These are phyloP conservation scores for Lagodon rhomboides DNA, from an alignment of 2,797 vertebrate genomes.

Conservation along the genomic window DNA sequence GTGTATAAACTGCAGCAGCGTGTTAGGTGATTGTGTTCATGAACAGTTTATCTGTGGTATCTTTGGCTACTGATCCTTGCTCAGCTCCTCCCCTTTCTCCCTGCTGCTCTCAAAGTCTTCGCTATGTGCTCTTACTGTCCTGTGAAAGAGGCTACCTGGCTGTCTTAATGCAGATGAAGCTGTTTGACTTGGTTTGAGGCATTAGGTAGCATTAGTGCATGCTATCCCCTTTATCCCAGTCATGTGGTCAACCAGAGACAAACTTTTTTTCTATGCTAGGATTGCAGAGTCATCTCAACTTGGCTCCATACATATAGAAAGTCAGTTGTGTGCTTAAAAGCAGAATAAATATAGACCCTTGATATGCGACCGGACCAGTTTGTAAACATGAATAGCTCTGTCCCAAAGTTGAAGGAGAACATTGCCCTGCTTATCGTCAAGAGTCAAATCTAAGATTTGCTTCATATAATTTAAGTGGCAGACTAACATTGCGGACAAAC, in stretches of 20 bases:
- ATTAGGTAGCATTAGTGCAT: slow-evolving; percentile 68
- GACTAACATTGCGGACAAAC: background rate
- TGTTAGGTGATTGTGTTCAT: slow-evolving; percentile 33
- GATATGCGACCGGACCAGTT: background rate
- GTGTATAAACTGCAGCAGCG: slow-evolving; percentile 20
- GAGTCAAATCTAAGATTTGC: background rate
- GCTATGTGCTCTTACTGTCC: slow-evolving; percentile 18
- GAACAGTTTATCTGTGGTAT: slow-evolving; percentile 55
- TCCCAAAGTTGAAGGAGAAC: background rate
- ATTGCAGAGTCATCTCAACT: slow-evolving; percentile 33
- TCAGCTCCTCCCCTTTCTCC: slow-evolving; percentile 47
- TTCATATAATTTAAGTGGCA: background rate
- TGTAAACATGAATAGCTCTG: background rate
- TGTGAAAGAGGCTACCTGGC: slow-evolving; percentile 41
- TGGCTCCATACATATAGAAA: background rate
- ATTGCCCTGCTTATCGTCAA: background rate
- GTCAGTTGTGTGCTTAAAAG: background rate
- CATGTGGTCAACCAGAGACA: slow-evolving; percentile 58
- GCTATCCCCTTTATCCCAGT: slow-evolving; percentile 56
- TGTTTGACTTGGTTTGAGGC: slow-evolving; percentile 50
- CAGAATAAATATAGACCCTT: background rate
- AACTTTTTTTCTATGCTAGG: slow-evolving; percentile 31
- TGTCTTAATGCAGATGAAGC: slow-evolving; percentile 46
- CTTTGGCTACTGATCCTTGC: slow-evolving; percentile 66
- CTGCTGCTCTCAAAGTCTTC: slow-evolving; percentile 46